These are phyloP conservation scores for Podargus strigoides DNA, from an alignment of 2,797 vertebrate species.

Conservation along the genomic window DNA sequence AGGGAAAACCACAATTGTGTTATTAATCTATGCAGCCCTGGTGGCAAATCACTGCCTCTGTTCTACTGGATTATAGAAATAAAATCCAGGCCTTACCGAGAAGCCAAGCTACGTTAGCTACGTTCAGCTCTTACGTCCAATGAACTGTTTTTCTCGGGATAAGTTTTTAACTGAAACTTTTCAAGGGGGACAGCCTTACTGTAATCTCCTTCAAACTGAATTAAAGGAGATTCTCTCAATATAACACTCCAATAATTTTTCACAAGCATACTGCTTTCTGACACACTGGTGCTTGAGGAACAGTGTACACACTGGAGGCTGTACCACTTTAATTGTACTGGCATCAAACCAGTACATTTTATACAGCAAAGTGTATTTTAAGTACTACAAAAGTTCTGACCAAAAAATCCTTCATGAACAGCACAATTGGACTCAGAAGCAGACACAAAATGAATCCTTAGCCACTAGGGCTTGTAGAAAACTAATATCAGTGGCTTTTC, in stretches of 20 bases:
- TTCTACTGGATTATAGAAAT: neutral
- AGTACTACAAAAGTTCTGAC: neutral
- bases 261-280: neutral
- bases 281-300: neutral
- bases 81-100: neutral
- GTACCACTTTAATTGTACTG: neutral
- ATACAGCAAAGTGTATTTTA: neutral
- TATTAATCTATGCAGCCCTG: neutral
- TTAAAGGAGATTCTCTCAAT: neutral
- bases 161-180: neutral
- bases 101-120: neutral
- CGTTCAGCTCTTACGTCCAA: neutral
- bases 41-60: neutral
- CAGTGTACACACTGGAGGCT: neutral
- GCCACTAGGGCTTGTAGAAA: accelerated
- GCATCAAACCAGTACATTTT: neutral
- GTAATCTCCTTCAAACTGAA: neutral
- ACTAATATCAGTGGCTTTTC: neutral
- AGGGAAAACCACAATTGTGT: neutral
- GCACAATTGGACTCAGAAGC: neutral
- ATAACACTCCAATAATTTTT: neutral
- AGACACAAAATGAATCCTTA: neutral
- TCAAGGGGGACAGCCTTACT: neutral
- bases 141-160: neutral
- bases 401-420: neutral